These are phyloP conservation scores for Dryococelus australis DNA, from an alignment of 2,888 invertebrate genomes.

Conservation along the genomic window DNA sequence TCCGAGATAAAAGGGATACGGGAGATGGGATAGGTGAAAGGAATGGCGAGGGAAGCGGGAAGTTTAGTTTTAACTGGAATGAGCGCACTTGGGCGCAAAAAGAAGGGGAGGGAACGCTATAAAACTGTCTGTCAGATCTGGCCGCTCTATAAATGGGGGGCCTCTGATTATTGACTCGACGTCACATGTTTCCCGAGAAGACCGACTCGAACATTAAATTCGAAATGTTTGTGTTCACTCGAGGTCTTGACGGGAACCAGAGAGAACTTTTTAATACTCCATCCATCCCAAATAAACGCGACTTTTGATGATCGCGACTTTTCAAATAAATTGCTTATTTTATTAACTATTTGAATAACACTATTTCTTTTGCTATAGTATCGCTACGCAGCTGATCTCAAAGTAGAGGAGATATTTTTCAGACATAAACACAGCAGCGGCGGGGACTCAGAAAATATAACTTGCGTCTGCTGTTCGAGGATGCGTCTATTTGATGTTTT, in stretches of 20 bases:
- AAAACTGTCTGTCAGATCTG: slow-evolving; percentile 12
- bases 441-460: background rate
- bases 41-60: background rate
- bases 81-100: background rate
- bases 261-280: slow-evolving; percentile 9
- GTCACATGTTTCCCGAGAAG: slow-evolving; percentile 20
- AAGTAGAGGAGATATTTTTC: background rate
- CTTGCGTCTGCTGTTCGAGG: background rate
- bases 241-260: background rate
- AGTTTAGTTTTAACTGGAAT: background rate
- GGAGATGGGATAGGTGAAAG: background rate
- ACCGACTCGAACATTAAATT: slow-evolving; percentile 27
- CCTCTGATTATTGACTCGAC: slow-evolving; percentile 13
- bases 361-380: background rate
- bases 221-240: slow-evolving; percentile 22
- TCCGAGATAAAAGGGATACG: background rate
- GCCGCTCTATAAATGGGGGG: slow-evolving; percentile 21
- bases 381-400: background rate
- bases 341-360: background rate
- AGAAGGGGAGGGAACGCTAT: background rate
- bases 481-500: background rate
- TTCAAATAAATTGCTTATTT: slow-evolving; percentile 10
- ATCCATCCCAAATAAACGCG: slow-evolving; percentile 7
- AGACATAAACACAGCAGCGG: background rate
- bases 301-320: slow-evolving; percentile 10